Percentiles rank a stretch among this genome's conserved stretches.
These are phyloP conservation scores for Lordiphosa andalusiaca DNA, from an alignment of 2,888 invertebrate species.

Conservation along the genomic window DNA sequence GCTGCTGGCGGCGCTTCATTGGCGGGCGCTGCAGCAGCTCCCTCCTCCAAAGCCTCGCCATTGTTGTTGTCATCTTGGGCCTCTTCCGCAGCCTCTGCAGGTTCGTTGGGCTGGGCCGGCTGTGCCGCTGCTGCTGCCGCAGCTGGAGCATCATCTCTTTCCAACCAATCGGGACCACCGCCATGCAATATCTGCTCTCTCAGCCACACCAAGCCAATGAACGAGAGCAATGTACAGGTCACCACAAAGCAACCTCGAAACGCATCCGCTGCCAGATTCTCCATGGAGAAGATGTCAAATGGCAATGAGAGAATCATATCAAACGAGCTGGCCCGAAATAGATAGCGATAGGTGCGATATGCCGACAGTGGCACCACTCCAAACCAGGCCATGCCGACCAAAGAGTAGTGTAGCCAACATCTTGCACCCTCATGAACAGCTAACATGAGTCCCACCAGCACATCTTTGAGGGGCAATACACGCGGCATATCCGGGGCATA, in stretches of 20 bases:
- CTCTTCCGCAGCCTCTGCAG: constrained; percentile 7
- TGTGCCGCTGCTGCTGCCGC: constrained; percentile 60
- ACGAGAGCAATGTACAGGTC: constrained; percentile 96
- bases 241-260: constrained; percentile 98
- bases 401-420: constrained; percentile 98
- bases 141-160: constrained; percentile 82
- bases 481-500: constrained; percentile 99
- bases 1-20: constrained; percentile 83
- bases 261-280: constrained; percentile 95
- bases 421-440: constrained; percentile 95
- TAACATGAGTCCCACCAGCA: constrained; percentile 92
- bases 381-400: constrained; percentile 98
- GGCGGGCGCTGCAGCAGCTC: constrained; percentile 79
- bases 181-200: constrained; percentile 98
- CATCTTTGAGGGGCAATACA: constrained; percentile 94
- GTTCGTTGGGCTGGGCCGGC: constrained; percentile 78
- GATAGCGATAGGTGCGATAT: constrained; percentile 95
- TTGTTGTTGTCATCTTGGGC: constrained; percentile 80
- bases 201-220: constrained; percentile 98
- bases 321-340: constrained; percentile 92
- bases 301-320: constrained; percentile 93
- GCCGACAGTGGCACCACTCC: constrained; percentile 97
- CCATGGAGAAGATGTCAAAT: constrained; percentile 94
- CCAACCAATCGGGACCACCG: constrained; percentile 98
- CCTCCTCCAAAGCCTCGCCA: constrained; percentile 69